Conservation (phyloP, 2,888 invertebrate species). For the Malthinus seriepunctatus region DNA sequence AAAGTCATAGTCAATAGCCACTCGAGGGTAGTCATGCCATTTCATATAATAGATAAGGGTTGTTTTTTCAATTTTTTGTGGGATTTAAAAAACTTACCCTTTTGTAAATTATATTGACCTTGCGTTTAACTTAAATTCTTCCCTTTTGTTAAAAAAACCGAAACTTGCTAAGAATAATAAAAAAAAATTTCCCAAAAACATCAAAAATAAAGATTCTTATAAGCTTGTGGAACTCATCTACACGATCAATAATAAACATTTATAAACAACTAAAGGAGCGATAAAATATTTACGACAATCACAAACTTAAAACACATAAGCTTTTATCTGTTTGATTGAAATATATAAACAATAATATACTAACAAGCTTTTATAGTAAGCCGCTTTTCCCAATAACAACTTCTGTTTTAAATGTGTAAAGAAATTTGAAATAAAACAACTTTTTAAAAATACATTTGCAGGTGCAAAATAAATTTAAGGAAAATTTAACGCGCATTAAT, state of each 20-base stretch:
- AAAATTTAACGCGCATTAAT: not conserved
- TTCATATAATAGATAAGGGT: too few relatives aligned
- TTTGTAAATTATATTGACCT: too few relatives aligned
- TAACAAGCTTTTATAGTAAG: constrained; percentile 6
- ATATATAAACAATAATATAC: constrained; percentile 18
- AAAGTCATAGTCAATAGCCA: too few relatives aligned
- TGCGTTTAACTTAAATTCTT: too few relatives aligned
- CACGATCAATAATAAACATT: constrained; percentile 10
- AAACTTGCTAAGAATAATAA: not conserved
- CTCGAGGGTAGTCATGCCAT: too few relatives aligned
- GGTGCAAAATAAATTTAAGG: constrained; percentile 1
- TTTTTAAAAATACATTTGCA: constrained; percentile 4
- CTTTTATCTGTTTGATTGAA: constrained; percentile 20
- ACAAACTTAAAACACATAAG: constrained; percentile 16
- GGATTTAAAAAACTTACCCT: too few relatives aligned
- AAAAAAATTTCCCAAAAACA: constrained; percentile 3
- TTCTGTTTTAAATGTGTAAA: constrained; percentile 10
- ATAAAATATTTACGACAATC: constrained; percentile 22
- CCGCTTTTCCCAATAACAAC: constrained; percentile 10
- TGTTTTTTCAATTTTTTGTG: too few relatives aligned
- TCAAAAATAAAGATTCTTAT: constrained; percentile 4
- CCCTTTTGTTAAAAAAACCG: too few relatives aligned
- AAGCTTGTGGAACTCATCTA: constrained; percentile 17
- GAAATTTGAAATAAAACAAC: constrained; percentile 12
- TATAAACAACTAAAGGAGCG: constrained; percentile 17